Base-by-base conservation (phyloP, 2,888 invertebrate genomes). In the Eristalinus aeneus region DNA sequence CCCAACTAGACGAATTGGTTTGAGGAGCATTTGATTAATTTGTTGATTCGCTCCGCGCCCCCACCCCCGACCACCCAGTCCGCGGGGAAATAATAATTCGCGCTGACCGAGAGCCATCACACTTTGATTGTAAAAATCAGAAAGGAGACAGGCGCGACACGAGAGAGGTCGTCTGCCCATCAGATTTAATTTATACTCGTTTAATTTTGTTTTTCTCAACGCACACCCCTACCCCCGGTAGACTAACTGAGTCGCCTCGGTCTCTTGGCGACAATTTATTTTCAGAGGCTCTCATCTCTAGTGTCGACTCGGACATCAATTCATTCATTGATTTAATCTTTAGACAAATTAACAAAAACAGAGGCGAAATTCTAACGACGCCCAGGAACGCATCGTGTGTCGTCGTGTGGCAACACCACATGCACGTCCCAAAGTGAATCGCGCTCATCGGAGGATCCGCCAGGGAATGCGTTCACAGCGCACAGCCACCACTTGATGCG, bases 271-370 rank as follows among this genome's bases (percentile, higher is more conserved):
- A 86, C 63, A 68, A 60, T 64, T 76, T 81, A 86, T 86, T 86
- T 86, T 81, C 56, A 69, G 77, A 69, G 58, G 34, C 64, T 71
- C 83, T 4, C 46, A 8, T 16, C 39, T 16, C 39, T 68, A 54
- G 73, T 68, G 72, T 46, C 63, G 39, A 53, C 36, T 54, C 32
- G 54, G 34, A 46, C 68, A 67, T 22, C 22, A 16, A 71, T 80
- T 68, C 76, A 76, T 85, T 85, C 84, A 85, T 85, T 80, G 79
- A 80, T 85, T 77, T 72, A 80, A 79, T 75, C 71, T 80, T 63
- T 71, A 22, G 71, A 22, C 67, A 72, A 85, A 72, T 85, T 80
- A 58, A 84, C 79, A 12, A n/a, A 31, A 46, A 69, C 61, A 54
- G 31, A 69, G 64, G 68, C 60, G 3, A 75, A 71, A 34, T 54